phyloP scores from a whole-genome alignment of 2,888 invertebrate species.

The Alentia gelatinosa region DNA sequence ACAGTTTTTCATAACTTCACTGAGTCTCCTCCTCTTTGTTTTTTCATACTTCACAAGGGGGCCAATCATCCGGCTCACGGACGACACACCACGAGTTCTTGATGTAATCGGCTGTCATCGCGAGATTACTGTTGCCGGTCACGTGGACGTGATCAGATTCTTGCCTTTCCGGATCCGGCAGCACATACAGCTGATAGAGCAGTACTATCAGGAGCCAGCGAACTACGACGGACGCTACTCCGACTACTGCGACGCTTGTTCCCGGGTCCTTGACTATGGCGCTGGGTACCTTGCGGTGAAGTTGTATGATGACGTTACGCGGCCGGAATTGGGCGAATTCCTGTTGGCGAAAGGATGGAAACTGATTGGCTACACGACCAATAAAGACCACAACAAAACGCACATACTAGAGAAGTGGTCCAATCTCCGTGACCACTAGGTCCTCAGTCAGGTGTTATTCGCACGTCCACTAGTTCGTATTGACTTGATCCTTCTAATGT shows the following conservation, averaged over 20 bases:
- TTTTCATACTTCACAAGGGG: background rate
- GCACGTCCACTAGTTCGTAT: no score
- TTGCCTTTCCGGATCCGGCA: conserved; percentile 54
- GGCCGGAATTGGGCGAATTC: conserved; percentile 62
- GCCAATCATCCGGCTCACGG: background rate
- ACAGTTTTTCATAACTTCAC: no score
- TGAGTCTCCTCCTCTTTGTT: background rate
- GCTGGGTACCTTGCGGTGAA: conserved; percentile 56
- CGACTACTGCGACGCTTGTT: background rate
- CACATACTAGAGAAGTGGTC: conserved; percentile 56
- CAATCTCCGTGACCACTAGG: background rate
- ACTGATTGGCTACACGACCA: conserved; percentile 57
- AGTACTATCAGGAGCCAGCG: conserved; percentile 56
- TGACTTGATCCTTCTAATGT: no score
- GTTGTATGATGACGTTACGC: conserved; percentile 59
- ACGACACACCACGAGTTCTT: conserved; percentile 10
- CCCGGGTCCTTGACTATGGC: conserved; percentile 56
- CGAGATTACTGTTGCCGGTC: conserved; percentile 60
- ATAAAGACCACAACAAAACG: conserved; percentile 45
- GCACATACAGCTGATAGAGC: conserved; percentile 54
- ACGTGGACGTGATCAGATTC: conserved; percentile 55
- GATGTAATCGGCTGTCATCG: conserved; percentile 60
- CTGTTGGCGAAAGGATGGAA: conserved; percentile 59
- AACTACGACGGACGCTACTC: conserved; percentile 55
- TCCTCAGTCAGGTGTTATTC: background rate